Base-by-base conservation (phyloP, 2,113 vertebrate species). In the Psettodes erumei region DNA sequence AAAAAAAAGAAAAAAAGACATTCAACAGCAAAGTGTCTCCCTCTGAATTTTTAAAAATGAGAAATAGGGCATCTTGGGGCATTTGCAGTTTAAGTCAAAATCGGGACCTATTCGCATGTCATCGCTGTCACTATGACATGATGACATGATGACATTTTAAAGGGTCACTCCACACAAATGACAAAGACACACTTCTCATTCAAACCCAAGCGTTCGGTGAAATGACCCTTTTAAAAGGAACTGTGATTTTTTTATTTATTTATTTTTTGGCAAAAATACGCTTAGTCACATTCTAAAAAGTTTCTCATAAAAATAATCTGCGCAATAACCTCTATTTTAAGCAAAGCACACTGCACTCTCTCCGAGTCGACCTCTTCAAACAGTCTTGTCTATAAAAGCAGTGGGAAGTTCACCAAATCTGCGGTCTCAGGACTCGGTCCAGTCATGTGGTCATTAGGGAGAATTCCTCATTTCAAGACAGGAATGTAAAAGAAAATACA, bases 391-490 rank as follows among this genome's bases (percentile, higher is more conserved):
- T 28, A 9, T 71, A 69, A 59, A 60, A 68, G 53, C 58, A 50
- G 55, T 32, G 53, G 63, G 77, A 74, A 79, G 19, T 77, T 66
- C 32, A 35, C 8, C n/a, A 45, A 37, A 65, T 62, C 50, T 64
- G 43, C 30, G 21, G 42, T 79, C 51, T 55, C 35, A 28, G 72
- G 53, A 75, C 62, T 67, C 48, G 1, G 12, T 28, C 18, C 33
- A 63, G 58, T 88, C 86, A 78, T 75, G 79, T 80, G 83, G 5
- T 78, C 37, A 27, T 53, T 67, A 0, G 37, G 13, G 30, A 70
- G 53, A 58, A 71, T 79, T 83, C 69, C 53, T 71, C 61, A 11
- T 62, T 5, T 67, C 18, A 54, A n/a, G 35, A 68, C 9, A 8
- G 66, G 16, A 74, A 73, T 19, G 4, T 60, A 11, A 47, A 8